These are phyloP conservation scores for Pristionchus entomophagus DNA, from an alignment of 2,888 invertebrate genomes.

Conservation along the genomic window DNA sequence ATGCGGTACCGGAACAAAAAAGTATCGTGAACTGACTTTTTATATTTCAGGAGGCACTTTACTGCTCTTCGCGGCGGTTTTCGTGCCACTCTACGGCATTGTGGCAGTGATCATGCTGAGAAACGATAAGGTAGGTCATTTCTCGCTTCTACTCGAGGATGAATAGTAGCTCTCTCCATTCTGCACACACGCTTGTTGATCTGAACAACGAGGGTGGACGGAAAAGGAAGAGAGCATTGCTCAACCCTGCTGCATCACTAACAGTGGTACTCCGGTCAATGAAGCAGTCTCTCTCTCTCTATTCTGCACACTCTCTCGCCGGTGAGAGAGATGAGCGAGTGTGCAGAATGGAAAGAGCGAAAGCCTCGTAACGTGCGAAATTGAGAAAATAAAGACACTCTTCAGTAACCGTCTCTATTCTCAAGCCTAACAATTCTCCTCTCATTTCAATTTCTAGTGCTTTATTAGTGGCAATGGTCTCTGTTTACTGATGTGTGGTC, in stretches of 20 bases:
- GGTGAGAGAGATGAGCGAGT: too few relatives aligned
- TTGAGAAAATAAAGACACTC: too few relatives aligned
- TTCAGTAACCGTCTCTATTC: too few relatives aligned
- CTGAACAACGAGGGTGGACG: too few relatives aligned
- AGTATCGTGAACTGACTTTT: not conserved
- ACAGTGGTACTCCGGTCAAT: not conserved
- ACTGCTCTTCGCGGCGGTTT: constrained; percentile 62
- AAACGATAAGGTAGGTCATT: constrained; percentile 64
- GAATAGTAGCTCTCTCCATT: not conserved
- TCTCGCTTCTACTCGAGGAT: not conserved
- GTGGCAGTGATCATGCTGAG: constrained; percentile 68
- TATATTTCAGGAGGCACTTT: constrained; percentile 57
- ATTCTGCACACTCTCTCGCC: too few relatives aligned
- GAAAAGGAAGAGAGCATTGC: not conserved
- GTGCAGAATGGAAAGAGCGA: too few relatives aligned
- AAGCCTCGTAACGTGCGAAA: too few relatives aligned
- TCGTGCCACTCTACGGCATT: constrained; percentile 65
- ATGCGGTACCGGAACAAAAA: not conserved
- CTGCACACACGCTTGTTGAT: not conserved
- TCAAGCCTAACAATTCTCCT: too few relatives aligned
- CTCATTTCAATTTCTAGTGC: too few relatives aligned
- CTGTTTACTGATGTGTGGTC: too few relatives aligned
- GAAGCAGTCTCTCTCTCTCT: too few relatives aligned
- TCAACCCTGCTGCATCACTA: not conserved
- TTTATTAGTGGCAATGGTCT: too few relatives aligned